These are phyloP conservation scores for Epizoanthus ramosus DNA, from an alignment of 92 coral and sea anemone genomes.

Conservation along the genomic window DNA sequence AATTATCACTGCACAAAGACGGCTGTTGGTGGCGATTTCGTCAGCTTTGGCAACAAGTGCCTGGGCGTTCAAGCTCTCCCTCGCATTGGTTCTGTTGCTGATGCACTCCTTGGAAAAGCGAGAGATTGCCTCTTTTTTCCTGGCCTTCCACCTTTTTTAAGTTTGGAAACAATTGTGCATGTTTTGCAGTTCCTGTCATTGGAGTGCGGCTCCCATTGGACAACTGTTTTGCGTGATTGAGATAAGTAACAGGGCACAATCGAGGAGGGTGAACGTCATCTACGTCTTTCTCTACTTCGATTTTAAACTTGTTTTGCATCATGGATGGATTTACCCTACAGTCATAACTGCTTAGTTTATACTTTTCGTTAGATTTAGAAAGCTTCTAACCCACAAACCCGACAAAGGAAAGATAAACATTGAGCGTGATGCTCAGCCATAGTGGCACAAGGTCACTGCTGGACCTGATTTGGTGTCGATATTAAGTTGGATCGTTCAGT, in stretches of 20 bases:
- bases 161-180: constrained; percentile 16
- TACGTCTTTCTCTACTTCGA: constrained; percentile 28
- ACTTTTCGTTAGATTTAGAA: constrained; percentile 1
- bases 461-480: constrained; percentile 12
- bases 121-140: constrained; percentile 21
- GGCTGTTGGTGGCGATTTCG: constrained; percentile 26
- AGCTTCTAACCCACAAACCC: constrained; percentile 8
- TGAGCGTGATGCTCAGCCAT: constrained; percentile 22
- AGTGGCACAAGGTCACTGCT: background rate
- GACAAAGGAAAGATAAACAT: constrained; percentile 21
- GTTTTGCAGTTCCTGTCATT: constrained; percentile 20
- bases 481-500: constrained; percentile 10
- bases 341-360: constrained; percentile 7
- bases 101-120: constrained; percentile 22
- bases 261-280: constrained; percentile 34
- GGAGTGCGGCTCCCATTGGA: constrained; percentile 40
- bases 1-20: constrained; percentile 15
- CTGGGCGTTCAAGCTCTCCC: background rate
- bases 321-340: background rate
- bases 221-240: constrained; percentile 20
- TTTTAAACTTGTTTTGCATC: constrained; percentile 14
- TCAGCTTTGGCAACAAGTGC: constrained; percentile 19
- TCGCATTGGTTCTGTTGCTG: constrained; percentile 4
- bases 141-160: constrained; percentile 23
- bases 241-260: constrained; percentile 25